Conservation (phyloP, 2,888 invertebrate genomes). For the Hypomecis punctinalis region DNA sequence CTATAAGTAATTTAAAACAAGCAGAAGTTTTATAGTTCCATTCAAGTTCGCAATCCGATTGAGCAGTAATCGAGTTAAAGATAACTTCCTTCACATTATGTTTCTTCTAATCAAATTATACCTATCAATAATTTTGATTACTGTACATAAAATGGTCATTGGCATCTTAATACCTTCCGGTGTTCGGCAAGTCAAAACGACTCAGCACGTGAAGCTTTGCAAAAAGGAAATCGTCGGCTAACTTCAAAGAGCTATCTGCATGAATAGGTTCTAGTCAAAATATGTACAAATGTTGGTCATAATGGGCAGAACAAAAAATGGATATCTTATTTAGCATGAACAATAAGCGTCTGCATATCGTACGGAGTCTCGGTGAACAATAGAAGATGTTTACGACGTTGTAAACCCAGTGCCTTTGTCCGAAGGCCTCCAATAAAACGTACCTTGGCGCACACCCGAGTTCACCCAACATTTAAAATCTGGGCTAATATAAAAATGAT, state of each 20-base stretch:
- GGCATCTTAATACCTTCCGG: conserved; percentile 24
- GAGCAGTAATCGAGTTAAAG: conserved; percentile 14
- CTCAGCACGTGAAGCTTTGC: conserved; percentile 72
- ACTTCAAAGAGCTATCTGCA: conserved; percentile 60
- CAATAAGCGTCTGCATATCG: conserved; percentile 76
- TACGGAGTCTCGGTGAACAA: conserved; percentile 70
- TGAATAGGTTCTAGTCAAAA: conserved; percentile 77
- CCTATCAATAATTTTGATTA: conserved; percentile 14
- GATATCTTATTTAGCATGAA: conserved; percentile 82
- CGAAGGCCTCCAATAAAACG: conserved; percentile 71
- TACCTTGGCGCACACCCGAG: conserved; percentile 49
- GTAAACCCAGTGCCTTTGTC: conserved; percentile 79
- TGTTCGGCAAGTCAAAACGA: conserved; percentile 28
- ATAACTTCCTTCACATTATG: conserved; percentile 31
- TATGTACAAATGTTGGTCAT: conserved; percentile 78
- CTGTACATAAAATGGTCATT: conserved; percentile 9
- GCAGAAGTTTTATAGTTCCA: conserved; percentile 2
- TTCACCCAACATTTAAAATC: conserved; percentile 24
- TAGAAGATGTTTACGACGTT: conserved; percentile 73
- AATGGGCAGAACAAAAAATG: conserved; percentile 80
- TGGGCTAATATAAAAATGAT: conserved; percentile 30
- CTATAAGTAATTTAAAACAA: not conserved
- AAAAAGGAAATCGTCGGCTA: conserved; percentile 65
- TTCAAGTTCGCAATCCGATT: not conserved
- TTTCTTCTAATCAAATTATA: conserved; percentile 27